Evolutionary conservation across 2,888 invertebrate genomes (phyloP).

Genomic region (Corythucha ciliata): DNA sequence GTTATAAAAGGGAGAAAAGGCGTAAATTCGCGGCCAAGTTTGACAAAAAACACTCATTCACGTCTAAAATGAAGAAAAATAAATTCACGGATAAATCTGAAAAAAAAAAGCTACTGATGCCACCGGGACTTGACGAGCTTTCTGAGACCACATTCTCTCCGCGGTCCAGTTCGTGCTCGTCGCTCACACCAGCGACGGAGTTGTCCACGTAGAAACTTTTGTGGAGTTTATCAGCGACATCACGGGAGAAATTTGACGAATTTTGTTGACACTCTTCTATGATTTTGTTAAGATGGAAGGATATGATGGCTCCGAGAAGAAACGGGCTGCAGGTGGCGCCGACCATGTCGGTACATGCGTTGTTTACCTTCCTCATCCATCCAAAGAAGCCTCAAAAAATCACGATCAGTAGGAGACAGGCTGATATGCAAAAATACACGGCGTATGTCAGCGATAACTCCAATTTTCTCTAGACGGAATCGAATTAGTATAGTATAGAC

Average conservation of each 20-base stretch:
- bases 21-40: no score
- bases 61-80: no score
- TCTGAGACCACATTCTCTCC: no score
- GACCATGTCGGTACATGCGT: conserved; percentile 15
- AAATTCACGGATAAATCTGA: no score
- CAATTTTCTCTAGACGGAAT: conserved; percentile 28
- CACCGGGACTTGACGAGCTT: no score
- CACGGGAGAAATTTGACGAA: not conserved
- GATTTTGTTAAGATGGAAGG: conserved; percentile 11
- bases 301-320: conserved; percentile 19
- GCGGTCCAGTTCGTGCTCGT: no score
- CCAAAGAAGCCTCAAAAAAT: conserved; percentile 36
- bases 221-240: not conserved
- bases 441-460: conserved; percentile 33
- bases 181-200: conserved; percentile 1
- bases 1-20: no score
- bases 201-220: conserved; percentile 20
- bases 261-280: not conserved
- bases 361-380: conserved; percentile 7
- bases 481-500: conserved; percentile 10
- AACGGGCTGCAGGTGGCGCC: conserved; percentile 25
- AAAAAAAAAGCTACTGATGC: no score
- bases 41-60: no score
- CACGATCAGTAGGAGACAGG: conserved; percentile 33
- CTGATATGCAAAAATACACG: conserved; percentile 38